Evolutionary conservation across 2,888 invertebrate species (phyloP).

Genomic region (Plagodis pulveraria): DNA sequence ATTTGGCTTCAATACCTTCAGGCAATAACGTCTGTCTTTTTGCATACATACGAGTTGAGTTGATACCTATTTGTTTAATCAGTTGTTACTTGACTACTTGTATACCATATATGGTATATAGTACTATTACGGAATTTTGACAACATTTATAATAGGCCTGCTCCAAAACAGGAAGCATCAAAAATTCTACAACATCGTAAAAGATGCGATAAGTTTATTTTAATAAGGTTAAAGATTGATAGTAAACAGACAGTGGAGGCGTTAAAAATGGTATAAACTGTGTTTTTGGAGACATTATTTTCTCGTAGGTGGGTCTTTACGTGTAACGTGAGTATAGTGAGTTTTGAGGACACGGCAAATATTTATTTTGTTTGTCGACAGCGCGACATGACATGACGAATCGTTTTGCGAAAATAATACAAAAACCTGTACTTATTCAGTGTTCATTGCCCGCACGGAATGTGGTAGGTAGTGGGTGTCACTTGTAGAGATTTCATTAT

Average conservation of each 20-base stretch:
- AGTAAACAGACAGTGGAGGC: constrained; percentile 18
- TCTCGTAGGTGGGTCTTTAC: constrained; percentile 4
- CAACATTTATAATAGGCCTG: constrained; percentile 10
- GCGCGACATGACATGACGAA: constrained; percentile 41
- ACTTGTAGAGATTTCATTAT: constrained; percentile 14
- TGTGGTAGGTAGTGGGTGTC: constrained; percentile 24
- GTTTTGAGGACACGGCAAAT: constrained; percentile 49
- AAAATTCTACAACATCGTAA: constrained; percentile 24
- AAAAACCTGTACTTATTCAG: constrained; percentile 23
- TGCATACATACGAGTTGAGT: constrained; percentile 21
- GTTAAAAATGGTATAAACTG: constrained; percentile 12
- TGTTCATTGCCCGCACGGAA: constrained; percentile 25
- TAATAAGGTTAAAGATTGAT: constrained; percentile 14
- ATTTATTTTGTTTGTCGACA: constrained; percentile 57
- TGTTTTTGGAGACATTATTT: constrained; percentile 5
- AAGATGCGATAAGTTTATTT: constrained; percentile 12
- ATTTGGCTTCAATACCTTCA: constrained; percentile 42
- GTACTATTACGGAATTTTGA: constrained; percentile 4
- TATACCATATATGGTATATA: constrained; percentile 1
- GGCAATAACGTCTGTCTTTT: constrained; percentile 34
- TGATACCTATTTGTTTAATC: constrained; percentile 7
- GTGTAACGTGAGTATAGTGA: constrained; percentile 16
- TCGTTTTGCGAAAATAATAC: constrained; percentile 41
- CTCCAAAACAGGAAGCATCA: constrained; percentile 15
- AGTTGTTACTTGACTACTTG: constrained; percentile 16